Evolutionary conservation across 2,113 vertebrate species (phyloP), one percentile per base, ranked within the genome.

Genomic region (Pelecanus crispus): DNA sequence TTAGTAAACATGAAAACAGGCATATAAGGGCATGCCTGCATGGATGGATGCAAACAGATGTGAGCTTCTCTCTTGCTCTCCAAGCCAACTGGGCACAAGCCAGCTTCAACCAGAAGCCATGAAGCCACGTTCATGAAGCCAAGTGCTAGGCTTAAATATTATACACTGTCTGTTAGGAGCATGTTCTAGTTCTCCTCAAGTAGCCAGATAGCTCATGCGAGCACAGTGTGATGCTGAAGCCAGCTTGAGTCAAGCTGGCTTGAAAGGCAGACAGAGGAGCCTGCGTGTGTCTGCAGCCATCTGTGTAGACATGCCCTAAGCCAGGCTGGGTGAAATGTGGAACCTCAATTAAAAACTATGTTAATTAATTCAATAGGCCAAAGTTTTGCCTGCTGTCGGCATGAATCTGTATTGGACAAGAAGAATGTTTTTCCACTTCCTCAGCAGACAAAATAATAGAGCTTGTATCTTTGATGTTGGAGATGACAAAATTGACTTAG

Each of bases 271-370:
- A 95, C 87, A 96, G 81, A 88, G 36, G 31, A 97, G 62, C 34
- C 61, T 0, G 0, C 2, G 5, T 92, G 84, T 81, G 89, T 94
- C 94, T 91, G 95, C 8, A 0, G 89, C 94, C 91, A 79, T 95
- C 93, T 95, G 94, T 47, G 94, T 52, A 96, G 96, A 96, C 96
- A 94, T 96, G 95, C 93, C 94, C 78, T 61, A 49, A 96, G 72
- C 90, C 90, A 95, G 74, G 58, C 78, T 94, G 82, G 80, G 75
- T 93, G 67, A 96, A 94, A 88, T 70, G 16, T 75, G 66, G 79
- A 92, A 67, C 34, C 63, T 88, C 93, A 86, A 81, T 96, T 94
- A 92, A 96, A 93, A 92, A 50, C 0, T 2, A 55, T 86, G 74
- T 70, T 95, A 92, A 94, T 92, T 93, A 94, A 92, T 96, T 88